These are phyloP conservation scores for Calameuta idolon DNA, from an alignment of 2,888 invertebrate species.

Conservation along the genomic window DNA sequence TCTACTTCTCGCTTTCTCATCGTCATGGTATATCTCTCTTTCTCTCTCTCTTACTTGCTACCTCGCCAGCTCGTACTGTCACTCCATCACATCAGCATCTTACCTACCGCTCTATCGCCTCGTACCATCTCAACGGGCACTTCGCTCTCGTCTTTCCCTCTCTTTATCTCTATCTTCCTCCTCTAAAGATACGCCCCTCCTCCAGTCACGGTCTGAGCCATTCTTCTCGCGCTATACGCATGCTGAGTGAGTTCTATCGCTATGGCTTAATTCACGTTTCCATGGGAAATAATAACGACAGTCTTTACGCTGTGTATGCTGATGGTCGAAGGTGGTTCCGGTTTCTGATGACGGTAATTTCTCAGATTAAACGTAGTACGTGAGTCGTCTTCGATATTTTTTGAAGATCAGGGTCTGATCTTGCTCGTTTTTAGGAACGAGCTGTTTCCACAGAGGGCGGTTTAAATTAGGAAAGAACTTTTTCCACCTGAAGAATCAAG, in stretches of 20 bases:
- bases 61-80: conserved; percentile 48
- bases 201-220: background rate
- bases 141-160: conserved; percentile 7
- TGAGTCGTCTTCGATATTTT: background rate
- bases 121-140: conserved; percentile 38
- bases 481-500: background rate
- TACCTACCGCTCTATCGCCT: conserved; percentile 51
- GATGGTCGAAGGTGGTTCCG: background rate
- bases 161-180: conserved; percentile 15
- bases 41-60: conserved; percentile 37
- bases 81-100: conserved; percentile 60
- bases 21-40: conserved; percentile 22
- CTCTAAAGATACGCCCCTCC: conserved; percentile 9
- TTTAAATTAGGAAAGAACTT: background rate
- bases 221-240: background rate
- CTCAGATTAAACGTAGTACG: background rate
- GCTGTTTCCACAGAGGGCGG: background rate
- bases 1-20: background rate
- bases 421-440: background rate
- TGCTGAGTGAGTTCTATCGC: background rate
- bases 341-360: background rate
- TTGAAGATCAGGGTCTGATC: background rate
- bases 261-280: background rate
- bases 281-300: background rate
- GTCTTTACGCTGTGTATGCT: background rate